A percentile compares a stretch with the other conserved stretches of the same genome.
These are phyloP conservation scores for Homarus americanus DNA, from an alignment of 1,140 invertebrate genomes.

Conservation along the genomic window DNA sequence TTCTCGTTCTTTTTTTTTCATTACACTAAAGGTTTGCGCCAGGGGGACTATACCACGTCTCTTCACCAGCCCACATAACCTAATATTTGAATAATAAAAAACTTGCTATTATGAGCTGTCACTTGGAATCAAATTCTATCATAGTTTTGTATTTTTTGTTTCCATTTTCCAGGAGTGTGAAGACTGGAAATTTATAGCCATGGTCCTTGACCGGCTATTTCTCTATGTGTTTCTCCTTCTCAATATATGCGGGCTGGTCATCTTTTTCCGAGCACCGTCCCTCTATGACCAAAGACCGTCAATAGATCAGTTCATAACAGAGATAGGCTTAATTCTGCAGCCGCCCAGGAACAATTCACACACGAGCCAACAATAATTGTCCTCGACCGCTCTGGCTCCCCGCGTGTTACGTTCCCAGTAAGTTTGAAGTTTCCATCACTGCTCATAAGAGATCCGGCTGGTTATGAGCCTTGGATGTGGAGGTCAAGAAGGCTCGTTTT, in stretches of 20 bases:
- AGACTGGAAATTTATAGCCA: slow-evolving; percentile 99
- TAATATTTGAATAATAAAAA: neutral
- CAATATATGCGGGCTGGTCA: slow-evolving; percentile 93
- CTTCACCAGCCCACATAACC: neutral
- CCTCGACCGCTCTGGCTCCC: neutral
- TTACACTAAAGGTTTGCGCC: neutral
- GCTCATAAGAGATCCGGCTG: slow-evolving; percentile 18
- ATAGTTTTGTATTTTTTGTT: slow-evolving; percentile 51
- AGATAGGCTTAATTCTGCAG: slow-evolving; percentile 80
- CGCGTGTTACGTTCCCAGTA: slow-evolving; percentile 37
- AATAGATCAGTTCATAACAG: slow-evolving; percentile 88
- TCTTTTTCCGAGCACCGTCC: slow-evolving; percentile 94
- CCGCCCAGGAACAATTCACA: slow-evolving; percentile 41
- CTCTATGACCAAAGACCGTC: slow-evolving; percentile 94
- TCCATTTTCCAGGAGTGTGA: slow-evolving; percentile 88
- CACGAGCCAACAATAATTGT: slow-evolving; percentile 13
- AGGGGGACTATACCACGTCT: neutral
- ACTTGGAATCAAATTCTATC: neutral
- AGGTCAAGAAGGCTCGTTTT: slow-evolving; percentile 29
- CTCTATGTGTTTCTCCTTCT: slow-evolving; percentile 97
- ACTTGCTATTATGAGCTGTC: neutral
- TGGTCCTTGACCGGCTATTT: slow-evolving; percentile 98
- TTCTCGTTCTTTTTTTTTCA: neutral
- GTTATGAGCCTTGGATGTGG: slow-evolving; percentile 53
- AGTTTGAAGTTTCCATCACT: slow-evolving; percentile 37